Percentiles rank a stretch among this genome's conserved stretches.
Conservation (phyloP, 92 coral and sea anemone genomes). For the Blastomussa wellsi region DNA sequence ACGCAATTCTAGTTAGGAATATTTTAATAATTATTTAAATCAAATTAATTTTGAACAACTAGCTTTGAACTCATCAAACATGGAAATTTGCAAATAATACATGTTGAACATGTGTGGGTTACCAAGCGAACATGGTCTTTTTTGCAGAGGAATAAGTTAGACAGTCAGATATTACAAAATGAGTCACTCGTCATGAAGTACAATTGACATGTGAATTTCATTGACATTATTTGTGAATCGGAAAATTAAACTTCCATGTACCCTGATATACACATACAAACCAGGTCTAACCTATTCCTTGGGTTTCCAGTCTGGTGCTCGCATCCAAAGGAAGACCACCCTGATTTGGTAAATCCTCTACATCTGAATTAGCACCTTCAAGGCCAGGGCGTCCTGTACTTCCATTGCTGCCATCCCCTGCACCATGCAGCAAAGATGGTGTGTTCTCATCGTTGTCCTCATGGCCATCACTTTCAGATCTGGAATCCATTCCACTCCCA, state of each 20-base stretch:
- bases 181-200: background rate
- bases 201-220: too few species aligned
- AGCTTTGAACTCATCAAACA: too few species aligned
- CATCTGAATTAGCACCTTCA: slow-evolving; percentile 90
- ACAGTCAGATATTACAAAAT: too few species aligned
- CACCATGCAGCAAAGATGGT: slow-evolving; percentile 35
- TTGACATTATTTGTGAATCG: too few species aligned
- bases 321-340: slow-evolving; percentile 36
- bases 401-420: slow-evolving; percentile 75
- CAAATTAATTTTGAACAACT: too few species aligned
- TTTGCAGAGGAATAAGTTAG: background rate
- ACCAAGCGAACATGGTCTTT: too few species aligned
- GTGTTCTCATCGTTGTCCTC: slow-evolving; percentile 40
- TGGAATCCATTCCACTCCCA: slow-evolving; percentile 92
- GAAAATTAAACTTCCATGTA: too few species aligned
- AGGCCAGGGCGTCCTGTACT: slow-evolving; percentile 77
- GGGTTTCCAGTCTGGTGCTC: slow-evolving; percentile 35
- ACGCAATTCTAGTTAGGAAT: slow-evolving; percentile 60
- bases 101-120: too few species aligned
- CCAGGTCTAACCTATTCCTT: slow-evolving; percentile 26
- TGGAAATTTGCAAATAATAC: background rate
- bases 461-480: slow-evolving; percentile 64
- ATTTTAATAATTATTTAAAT: background rate
- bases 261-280: background rate
- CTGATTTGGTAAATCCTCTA: slow-evolving; percentile 60